These are phyloP conservation scores for Piezodorus guildinii DNA, from an alignment of 1,140 invertebrate genomes.

Conservation along the genomic window DNA sequence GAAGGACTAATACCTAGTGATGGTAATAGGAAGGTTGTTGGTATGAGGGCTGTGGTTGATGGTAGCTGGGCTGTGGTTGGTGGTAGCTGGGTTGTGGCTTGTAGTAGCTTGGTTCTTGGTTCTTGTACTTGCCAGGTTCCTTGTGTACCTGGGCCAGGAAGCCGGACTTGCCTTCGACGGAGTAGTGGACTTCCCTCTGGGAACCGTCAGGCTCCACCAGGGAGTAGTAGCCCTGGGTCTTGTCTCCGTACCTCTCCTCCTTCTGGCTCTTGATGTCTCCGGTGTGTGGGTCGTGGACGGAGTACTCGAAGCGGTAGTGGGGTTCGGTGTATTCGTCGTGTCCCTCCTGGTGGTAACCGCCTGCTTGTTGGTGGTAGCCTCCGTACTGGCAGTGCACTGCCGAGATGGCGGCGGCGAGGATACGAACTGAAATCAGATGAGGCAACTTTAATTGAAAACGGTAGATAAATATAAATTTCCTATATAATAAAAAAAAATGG, in stretches of 20 bases:
- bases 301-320: constrained; percentile 40
- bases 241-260: constrained; percentile 42
- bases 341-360: too few relatives aligned
- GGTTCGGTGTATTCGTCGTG: constrained; percentile 9
- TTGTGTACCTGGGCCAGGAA: background rate
- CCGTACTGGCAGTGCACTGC: background rate
- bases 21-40: background rate
- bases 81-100: background rate
- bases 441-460: too few relatives aligned
- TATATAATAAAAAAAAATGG: too few relatives aligned
- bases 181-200: constrained; percentile 24
- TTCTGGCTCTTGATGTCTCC: constrained; percentile 44
- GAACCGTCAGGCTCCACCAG: constrained; percentile 30
- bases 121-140: background rate
- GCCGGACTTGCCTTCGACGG: background rate
- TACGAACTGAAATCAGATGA: too few relatives aligned
- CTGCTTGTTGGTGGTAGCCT: background rate
- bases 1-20: background rate
- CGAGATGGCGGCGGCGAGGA: too few relatives aligned
- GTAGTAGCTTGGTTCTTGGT: background rate
- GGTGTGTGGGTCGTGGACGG: constrained; percentile 42
- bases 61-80: background rate
- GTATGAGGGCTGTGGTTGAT: background rate
- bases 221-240: constrained; percentile 37
- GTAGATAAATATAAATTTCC: too few relatives aligned